Base-by-base conservation (phyloP, 2,888 invertebrate genomes). In the Caradrina kadenii region DNA sequence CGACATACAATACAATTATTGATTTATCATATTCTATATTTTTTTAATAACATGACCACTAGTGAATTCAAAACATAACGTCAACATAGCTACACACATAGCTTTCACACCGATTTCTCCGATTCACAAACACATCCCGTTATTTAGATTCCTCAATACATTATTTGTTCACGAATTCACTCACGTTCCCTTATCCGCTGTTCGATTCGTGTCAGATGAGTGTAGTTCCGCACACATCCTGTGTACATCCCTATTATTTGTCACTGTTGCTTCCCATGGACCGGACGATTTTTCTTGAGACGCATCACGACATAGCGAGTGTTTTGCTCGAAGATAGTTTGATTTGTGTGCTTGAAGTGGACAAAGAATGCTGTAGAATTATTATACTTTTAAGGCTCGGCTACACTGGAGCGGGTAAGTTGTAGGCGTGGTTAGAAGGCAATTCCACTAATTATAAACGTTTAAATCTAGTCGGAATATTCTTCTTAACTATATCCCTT, bases 261-360 rank as follows among this genome's bases (percentile, higher is more conserved):
- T 86, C 86, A 84, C 76, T 76, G 82, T 80, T 73, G 66, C 60
- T 65, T 64, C 56, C 64, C 53, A 52, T 49, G 66, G 76, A 56
- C 79, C 76, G 61, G 52, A 61, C 73, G 59, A 86, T 86, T 77
- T 82, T 81, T 86, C 87, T 84, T 74, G n/a, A 61, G 61, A 76
- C 58, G 67, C 60, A 63, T 76, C 60, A 35, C n/a, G 56, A 55
- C 45, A 35, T 8, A 48, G 11, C 19, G 68, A 61, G 59, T 53
- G 52, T 60, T 69, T 42, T 48, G 48, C 50, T 45, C 11, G 31
- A 45, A 19, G 52, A 53, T 35, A 17, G 56, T 76, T 77, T 76
- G 80, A 70, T 76, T 80, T 76, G 55, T 60, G 22, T 8, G 21
- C 11, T 15, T n/a, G 39, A 13, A 50, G 4, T 35, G 42, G 45